A percentile compares a stretch with the other conserved stretches of the same genome.
Evolutionary conservation across 1,140 invertebrate genomes (phyloP).

Genomic region (Alviniconcha marisindica): DNA sequence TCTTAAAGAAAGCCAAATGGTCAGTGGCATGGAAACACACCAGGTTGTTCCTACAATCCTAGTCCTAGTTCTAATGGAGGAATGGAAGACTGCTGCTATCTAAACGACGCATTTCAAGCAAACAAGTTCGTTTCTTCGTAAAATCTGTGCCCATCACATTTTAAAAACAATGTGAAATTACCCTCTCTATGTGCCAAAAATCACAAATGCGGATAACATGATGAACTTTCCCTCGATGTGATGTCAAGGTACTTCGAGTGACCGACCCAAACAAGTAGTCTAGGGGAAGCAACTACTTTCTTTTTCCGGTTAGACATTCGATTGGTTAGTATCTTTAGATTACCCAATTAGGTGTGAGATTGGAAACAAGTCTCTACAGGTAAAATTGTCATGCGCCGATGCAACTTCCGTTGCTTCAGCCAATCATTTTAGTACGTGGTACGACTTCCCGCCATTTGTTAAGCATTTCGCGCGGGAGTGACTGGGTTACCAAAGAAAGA

Average conservation of each 20-base stretch:
- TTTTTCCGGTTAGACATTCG: background rate
- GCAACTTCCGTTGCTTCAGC: background rate
- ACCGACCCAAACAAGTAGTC: background rate
- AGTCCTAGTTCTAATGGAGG: too few relatives aligned
- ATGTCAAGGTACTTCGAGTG: background rate
- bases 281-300: background rate
- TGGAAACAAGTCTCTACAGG: background rate
- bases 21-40: too few relatives aligned
- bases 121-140: too few relatives aligned
- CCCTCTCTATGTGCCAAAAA: background rate
- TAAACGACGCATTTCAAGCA: too few relatives aligned
- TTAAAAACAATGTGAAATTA: too few relatives aligned
- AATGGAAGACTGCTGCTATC: too few relatives aligned
- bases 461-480: constrained; percentile 1
- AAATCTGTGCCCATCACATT: too few relatives aligned
- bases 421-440: background rate
- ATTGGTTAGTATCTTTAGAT: background rate
- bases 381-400: background rate
- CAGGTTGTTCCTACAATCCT: too few relatives aligned
- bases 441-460: constrained; percentile 7
- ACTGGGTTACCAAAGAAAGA: background rate
- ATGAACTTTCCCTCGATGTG: background rate
- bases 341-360: background rate
- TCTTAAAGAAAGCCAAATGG: too few relatives aligned
- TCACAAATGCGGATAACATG: background rate